Evolutionary conservation across 2,113 vertebrate genomes (phyloP).

Genomic region (Hemichromis elongatus): DNA sequence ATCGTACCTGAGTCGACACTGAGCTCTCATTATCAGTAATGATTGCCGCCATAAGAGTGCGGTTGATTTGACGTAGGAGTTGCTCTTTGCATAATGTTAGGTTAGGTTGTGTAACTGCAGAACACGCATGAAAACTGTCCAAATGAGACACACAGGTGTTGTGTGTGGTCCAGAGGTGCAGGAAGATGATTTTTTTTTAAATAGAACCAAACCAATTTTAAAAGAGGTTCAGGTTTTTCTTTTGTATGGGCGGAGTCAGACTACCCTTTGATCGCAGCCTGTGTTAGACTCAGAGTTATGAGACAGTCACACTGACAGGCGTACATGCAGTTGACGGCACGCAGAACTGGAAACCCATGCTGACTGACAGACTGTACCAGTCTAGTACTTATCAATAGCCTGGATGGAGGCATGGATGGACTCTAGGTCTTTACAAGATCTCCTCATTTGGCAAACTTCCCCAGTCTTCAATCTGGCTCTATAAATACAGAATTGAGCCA

Average conservation of each 20-base stretch:
- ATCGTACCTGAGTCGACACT: no score
- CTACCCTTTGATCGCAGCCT: not conserved
- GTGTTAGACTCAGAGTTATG: slow-evolving; percentile 6
- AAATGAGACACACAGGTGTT: not conserved
- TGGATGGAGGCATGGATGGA: slow-evolving; percentile 67
- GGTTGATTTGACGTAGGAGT: not conserved
- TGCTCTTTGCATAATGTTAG: not conserved
- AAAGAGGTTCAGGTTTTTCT: not conserved
- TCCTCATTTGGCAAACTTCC: slow-evolving; percentile 93
- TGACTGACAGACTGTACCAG: slow-evolving; percentile 79
- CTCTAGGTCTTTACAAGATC: slow-evolving; percentile 86
- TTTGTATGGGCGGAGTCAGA: not conserved
- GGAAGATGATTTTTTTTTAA: not conserved
- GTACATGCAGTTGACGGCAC: slow-evolving; percentile 63
- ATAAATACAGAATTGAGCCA: slow-evolving; percentile 84
- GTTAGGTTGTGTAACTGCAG: not conserved
- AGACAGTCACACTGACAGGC: slow-evolving; percentile 62
- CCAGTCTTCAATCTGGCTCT: slow-evolving; percentile 97
- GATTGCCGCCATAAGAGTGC: no score
- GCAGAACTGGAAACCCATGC: slow-evolving; percentile 79
- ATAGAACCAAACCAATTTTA: not conserved
- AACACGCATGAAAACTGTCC: not conserved
- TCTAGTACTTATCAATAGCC: slow-evolving; percentile 84
- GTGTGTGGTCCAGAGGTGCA: not conserved
- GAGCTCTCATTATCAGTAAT: no score